phyloP scores from a whole-genome alignment of 2,113 vertebrate genomes.

The Pelmatolapia mariae region DNA sequence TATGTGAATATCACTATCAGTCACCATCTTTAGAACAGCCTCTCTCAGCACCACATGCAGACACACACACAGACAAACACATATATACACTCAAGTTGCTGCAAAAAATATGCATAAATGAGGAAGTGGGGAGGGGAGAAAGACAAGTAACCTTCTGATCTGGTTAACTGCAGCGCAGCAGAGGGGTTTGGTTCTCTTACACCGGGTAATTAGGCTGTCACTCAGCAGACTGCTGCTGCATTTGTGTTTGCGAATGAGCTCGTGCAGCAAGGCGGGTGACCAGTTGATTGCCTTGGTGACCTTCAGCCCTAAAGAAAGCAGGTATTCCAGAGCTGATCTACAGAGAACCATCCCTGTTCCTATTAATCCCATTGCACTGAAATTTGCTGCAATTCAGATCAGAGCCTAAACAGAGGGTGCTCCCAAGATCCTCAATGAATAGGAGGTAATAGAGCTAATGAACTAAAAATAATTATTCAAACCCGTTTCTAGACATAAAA shows the following conservation, averaged over 20 bases:
- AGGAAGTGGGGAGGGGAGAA: not conserved
- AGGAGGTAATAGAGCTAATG: not conserved
- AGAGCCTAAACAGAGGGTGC: not conserved
- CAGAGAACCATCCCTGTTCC: not conserved
- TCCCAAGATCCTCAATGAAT: not conserved
- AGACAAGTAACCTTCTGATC: slow-evolving; percentile 37
- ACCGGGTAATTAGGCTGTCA: slow-evolving; percentile 54
- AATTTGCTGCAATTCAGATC: not conserved
- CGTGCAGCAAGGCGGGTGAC: not conserved
- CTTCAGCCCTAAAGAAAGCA: slow-evolving; percentile 7
- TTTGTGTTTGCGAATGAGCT: not conserved
- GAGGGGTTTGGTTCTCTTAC: slow-evolving; percentile 14
- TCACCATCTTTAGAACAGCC: not conserved
- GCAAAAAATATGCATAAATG: slow-evolving; percentile 15
- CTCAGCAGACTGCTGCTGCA: not conserved
- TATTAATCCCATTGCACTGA: not conserved
- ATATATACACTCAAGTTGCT: not conserved
- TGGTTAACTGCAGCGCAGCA: slow-evolving; percentile 20
- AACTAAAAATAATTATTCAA: not conserved
- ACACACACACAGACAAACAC: not conserved
- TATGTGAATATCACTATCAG: not conserved
- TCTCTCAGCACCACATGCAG: not conserved
- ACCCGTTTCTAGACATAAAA: not conserved
- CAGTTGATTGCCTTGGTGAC: slow-evolving; percentile 33
- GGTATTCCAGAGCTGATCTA: not conserved